Percentiles rank a stretch among this genome's conserved stretches.
These are phyloP conservation scores for Myiagra hebetior DNA, from an alignment of 2,113 vertebrate species.

Conservation along the genomic window DNA sequence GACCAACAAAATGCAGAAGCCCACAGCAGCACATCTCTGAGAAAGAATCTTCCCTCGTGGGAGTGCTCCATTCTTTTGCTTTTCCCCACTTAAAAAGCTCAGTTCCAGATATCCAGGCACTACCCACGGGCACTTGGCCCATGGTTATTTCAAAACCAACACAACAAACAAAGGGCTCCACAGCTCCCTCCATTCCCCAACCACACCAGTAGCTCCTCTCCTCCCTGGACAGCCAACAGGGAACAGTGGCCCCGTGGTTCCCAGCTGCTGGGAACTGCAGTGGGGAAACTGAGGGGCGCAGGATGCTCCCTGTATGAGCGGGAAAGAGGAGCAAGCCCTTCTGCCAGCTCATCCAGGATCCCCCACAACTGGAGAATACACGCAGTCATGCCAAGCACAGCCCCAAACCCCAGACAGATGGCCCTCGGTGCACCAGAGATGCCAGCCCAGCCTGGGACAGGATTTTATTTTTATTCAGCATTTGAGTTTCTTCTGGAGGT, in stretches of 20 bases:
- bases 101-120: not conserved
- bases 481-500: not conserved
- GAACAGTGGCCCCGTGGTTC: not conserved
- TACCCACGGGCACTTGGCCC: not conserved
- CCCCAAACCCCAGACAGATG: not conserved
- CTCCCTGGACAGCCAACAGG: not conserved
- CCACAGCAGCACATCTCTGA: not conserved
- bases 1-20: not conserved
- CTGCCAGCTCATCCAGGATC: not conserved
- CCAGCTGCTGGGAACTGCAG: not conserved
- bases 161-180: not conserved
- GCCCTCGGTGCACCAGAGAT: not conserved
- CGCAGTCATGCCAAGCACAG: rapidly evolving
- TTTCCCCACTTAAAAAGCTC: not conserved
- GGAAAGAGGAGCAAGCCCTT: not conserved
- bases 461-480: not conserved
- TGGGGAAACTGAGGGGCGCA: not conserved
- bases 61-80: not conserved
- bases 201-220: not conserved
- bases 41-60: not conserved
- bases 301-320: not conserved
- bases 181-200: not conserved
- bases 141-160: not conserved
- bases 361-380: not conserved
- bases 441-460: not conserved